Base-by-base conservation (phyloP, 92 coral and sea anemone species). In the Zoanthus sansibaricus region DNA sequence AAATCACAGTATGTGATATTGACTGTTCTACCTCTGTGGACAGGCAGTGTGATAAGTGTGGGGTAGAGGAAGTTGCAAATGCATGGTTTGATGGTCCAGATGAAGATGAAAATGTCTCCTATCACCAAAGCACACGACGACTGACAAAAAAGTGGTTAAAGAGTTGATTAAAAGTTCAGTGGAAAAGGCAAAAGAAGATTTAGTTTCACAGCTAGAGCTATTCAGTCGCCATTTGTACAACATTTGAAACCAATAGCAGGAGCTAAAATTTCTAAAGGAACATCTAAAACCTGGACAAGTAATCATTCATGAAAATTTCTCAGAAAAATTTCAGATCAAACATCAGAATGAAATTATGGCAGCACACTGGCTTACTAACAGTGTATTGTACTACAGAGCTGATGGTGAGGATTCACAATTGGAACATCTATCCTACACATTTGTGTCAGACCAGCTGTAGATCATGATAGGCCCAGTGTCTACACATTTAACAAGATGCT, bases 1-100 rank as follows among this genome's bases (percentile, higher is more conserved):
- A 79, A 61, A 58, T 25, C 58, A 84, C 92, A 58, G 90, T 86
- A 31, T 89, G 92, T 71, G 86, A 72, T 89, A 83, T 89, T 89
- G 90, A 86, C 64, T 84, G 79, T 67, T 68, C 64, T 56, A 56
- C 64, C 64, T 56, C 15, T 71, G 37, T 49, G 25, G 25, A 25
- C 25, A 25, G 25, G 25, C 25, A 25, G 25, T 25, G 25, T 25
- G 25, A 25, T 0, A 25, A 25, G 25, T 25, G 25, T 25, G 25
- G 25, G 25, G 25, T 25, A 25, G 25, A 25, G 25, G 25, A 25
- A 25, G 25, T 25, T 25, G 25, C 25, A 25, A 25, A 25, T 25
- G 25, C 25, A 25, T 25, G 25, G 25, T 25, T 25, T 25, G 25
- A 25, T 25, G 25, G 25, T 25, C 25, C 25, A 25, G 25, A 25